Base-by-base conservation (phyloP, 2,888 invertebrate species). In the Sturmia bella region DNA sequence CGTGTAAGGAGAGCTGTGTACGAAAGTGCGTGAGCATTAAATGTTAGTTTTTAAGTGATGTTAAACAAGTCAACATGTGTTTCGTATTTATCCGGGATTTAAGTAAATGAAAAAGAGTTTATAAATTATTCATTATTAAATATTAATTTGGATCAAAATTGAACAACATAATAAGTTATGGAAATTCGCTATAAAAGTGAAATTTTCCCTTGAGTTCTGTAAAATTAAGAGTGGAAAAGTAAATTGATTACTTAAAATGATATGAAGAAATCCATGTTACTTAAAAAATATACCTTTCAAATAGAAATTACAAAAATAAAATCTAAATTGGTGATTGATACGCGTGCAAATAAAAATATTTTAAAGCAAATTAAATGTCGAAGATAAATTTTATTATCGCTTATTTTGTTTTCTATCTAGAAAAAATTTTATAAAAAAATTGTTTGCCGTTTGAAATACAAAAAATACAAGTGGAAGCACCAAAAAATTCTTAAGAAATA, bases 21-120 rank as follows among this genome's bases (percentile, higher is more conserved):
- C 59, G 69, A 76, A 76, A 81, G 72, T 81, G 80, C 80, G 76
- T 81, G 80, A 76, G 80, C 66, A 76, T 41, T 52, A 54, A 72
- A 80, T 48, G 41, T 76, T 68, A 81, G 80, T 81, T 81, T 81
- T 76, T 68, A 81, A 66, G 76, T 76, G 72, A 68, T 81, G 59
- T 81, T 76, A 48, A 81, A 76, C 80, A 48, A 72, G 76, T 76
- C 63, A 61, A 72, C 76, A 81, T 76, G 80, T 72, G 57, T 68
- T 81, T 56, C 72, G 68, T 72, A 13, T 76, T 19, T 54, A 61
- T 56, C 21, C 61, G 66, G 76, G 66, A 66, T 32, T 32, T 52
- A 17, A 24, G 50, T 57, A 13, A 45, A 54, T 52, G 12, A 52
- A 11, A 37, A 52, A 54, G 56, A 70, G 41, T 50, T 41, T 19